Evolutionary conservation across 2,113 vertebrate genomes (phyloP).

Genomic region (Hepsetus odoe): DNA sequence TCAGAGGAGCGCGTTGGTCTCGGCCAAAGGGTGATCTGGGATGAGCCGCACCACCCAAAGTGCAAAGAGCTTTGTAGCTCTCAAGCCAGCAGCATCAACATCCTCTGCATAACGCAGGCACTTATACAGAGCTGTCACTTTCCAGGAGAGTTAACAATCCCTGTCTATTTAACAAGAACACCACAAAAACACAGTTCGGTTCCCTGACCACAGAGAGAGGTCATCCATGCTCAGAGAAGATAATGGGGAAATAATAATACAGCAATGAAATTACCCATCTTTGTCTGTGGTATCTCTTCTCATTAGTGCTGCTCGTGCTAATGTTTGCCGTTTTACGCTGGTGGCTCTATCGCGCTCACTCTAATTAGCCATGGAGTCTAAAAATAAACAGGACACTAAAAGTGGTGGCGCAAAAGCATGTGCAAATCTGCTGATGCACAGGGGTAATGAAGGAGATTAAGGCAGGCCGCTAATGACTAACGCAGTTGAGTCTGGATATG

Average conservation of each 20-base stretch:
- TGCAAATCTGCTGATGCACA: constrained; percentile 77
- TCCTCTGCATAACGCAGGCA: background rate
- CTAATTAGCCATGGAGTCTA: constrained; percentile 77
- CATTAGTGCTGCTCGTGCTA: constrained; percentile 73
- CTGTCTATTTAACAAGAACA: constrained; percentile 40
- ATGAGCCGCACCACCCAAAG: background rate
- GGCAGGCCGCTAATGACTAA: constrained; percentile 69
- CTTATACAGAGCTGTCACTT: background rate
- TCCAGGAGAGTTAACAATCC: constrained; percentile 27
- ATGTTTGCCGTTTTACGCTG: constrained; percentile 75
- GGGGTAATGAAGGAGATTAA: constrained; percentile 75
- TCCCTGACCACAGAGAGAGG: constrained; percentile 32
- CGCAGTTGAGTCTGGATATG: constrained; percentile 73
- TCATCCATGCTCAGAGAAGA: constrained; percentile 68
- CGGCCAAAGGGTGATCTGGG: constrained; percentile 15
- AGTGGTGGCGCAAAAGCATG: constrained; percentile 73
- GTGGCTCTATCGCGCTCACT: constrained; percentile 76
- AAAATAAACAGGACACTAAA: constrained; percentile 78
- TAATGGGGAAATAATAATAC: constrained; percentile 77
- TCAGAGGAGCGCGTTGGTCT: constrained; percentile 19
- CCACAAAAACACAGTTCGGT: constrained; percentile 21
- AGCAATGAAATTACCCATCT: constrained; percentile 73
- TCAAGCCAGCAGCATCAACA: constrained; percentile 1
- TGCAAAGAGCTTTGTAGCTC: background rate
- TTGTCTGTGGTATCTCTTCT: constrained; percentile 74